These are phyloP conservation scores for Chorisops tibialis DNA, from an alignment of 2,888 invertebrate genomes.

Conservation along the genomic window DNA sequence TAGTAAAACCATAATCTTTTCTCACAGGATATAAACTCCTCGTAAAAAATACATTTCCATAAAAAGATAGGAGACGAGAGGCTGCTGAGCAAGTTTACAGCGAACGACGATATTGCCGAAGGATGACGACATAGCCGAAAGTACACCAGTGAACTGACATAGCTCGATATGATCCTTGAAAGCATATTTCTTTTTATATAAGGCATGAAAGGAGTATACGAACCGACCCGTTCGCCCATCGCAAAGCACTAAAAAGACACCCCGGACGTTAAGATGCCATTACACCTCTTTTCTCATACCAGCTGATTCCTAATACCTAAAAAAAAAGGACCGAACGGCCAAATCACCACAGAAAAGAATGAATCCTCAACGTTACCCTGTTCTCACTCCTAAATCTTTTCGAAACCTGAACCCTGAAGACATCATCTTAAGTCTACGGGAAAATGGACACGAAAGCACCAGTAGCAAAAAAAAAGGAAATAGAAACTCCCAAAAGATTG, in stretches of 20 bases:
- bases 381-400: neutral
- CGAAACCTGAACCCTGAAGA: constrained; percentile 9
- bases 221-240: constrained; percentile 6
- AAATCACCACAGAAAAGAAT: constrained; percentile 5
- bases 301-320: constrained; percentile 9
- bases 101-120: too few species aligned
- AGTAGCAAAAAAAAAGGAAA: constrained; percentile 1
- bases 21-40: constrained; percentile 27
- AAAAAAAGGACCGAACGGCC: constrained; percentile 13
- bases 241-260: constrained; percentile 16
- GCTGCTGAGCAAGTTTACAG: too few species aligned
- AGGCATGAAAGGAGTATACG: too few species aligned
- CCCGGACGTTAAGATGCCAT: neutral
- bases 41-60: constrained; percentile 31
- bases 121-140: too few species aligned
- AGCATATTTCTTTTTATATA: too few species aligned
- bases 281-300: constrained; percentile 11
- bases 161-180: too few species aligned
- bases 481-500: constrained; percentile 21
- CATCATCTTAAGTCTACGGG: constrained; percentile 21
- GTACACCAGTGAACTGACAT: too few species aligned
- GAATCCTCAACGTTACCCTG: neutral
- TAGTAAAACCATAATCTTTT: constrained; percentile 28
- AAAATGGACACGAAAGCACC: constrained; percentile 17
- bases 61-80: constrained; percentile 11